phyloP scores from a whole-genome alignment of 1,140 invertebrate genomes.

The Euura lappo region DNA sequence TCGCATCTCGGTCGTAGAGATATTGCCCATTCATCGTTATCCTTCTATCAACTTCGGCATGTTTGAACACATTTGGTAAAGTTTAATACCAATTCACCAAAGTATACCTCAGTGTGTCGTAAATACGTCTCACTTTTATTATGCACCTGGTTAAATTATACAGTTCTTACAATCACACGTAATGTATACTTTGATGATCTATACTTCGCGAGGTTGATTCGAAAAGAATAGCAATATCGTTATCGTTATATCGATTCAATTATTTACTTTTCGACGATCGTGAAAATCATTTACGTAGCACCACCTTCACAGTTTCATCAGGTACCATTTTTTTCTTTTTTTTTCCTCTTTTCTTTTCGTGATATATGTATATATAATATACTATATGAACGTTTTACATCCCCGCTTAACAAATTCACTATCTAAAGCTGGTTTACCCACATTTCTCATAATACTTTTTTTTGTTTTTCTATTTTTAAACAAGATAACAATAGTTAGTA shows the following conservation, averaged over 20 bases:
- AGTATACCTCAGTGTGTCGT: background rate
- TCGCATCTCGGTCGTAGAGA: background rate
- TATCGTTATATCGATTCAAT: background rate
- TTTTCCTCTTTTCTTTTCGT: background rate
- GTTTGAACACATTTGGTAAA: background rate
- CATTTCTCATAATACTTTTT: background rate
- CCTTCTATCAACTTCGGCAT: background rate
- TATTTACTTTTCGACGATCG: background rate
- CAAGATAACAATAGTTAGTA: slow-evolving; percentile 18
- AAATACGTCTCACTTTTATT: slow-evolving; percentile 1
- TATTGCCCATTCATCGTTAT: background rate
- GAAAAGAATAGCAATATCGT: background rate
- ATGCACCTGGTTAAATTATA: background rate
- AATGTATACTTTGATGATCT: background rate
- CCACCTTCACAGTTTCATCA: slow-evolving; percentile 14
- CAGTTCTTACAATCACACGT: background rate
- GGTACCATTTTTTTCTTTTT: slow-evolving; percentile 4
- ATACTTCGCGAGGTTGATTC: background rate
- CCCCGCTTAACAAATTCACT: background rate
- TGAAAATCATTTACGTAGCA: slow-evolving; percentile 3
- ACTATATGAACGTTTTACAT: background rate
- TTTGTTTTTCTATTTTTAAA: background rate
- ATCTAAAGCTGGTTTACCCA: slow-evolving; percentile 1
- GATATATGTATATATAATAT: background rate
- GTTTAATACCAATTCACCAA: background rate